These are phyloP conservation scores for Antitype chi DNA, from an alignment of 2,888 invertebrate species.

Conservation along the genomic window DNA sequence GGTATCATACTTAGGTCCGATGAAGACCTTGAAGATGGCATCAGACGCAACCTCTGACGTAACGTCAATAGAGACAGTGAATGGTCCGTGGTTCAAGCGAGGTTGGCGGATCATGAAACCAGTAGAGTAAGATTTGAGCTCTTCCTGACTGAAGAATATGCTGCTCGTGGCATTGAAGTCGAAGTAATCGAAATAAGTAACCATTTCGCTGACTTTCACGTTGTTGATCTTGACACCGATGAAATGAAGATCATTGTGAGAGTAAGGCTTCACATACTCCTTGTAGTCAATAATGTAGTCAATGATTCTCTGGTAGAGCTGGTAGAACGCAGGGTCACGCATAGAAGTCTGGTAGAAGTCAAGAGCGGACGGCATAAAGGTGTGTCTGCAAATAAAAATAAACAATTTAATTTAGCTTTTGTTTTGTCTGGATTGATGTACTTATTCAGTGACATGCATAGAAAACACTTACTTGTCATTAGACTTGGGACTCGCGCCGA, in stretches of 20 bases:
- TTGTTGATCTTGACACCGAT: constrained; percentile 91
- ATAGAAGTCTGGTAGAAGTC: constrained; percentile 92
- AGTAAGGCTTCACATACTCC: constrained; percentile 90
- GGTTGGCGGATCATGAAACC: constrained; percentile 91
- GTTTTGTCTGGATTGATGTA: neutral
- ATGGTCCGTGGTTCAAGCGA: constrained; percentile 93
- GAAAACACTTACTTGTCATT: constrained; percentile 73
- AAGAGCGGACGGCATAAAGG: constrained; percentile 90
- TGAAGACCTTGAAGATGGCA: constrained; percentile 92
- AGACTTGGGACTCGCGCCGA: constrained; percentile 77
- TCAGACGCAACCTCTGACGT: constrained; percentile 90
- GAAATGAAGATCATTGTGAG: constrained; percentile 89
- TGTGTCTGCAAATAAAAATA: constrained; percentile 75
- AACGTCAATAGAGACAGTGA: constrained; percentile 91
- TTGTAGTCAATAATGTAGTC: constrained; percentile 91
- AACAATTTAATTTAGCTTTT: neutral
- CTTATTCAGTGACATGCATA: neutral
- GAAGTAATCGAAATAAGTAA: constrained; percentile 92
- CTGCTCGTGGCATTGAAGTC: constrained; percentile 92
- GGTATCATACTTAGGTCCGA: constrained; percentile 93
- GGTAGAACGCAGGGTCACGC: constrained; percentile 94
- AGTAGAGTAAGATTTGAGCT: constrained; percentile 79
- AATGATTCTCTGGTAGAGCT: constrained; percentile 91
- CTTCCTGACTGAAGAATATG: constrained; percentile 76
- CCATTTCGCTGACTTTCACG: constrained; percentile 91